phyloP scores from a whole-genome alignment of 2,113 vertebrate genomes.

The Oceanodroma tethys region DNA sequence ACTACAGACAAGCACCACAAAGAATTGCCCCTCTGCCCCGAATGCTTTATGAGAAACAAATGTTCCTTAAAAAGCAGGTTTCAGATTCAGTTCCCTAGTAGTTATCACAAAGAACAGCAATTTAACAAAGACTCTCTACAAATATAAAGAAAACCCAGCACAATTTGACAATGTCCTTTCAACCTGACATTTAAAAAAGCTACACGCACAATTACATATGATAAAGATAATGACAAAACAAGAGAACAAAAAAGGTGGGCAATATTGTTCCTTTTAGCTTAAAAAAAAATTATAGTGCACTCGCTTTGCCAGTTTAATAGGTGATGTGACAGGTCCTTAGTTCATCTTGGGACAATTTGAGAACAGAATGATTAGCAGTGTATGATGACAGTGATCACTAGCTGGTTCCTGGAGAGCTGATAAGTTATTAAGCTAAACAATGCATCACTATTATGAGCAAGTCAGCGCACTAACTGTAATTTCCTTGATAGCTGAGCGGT shows the following conservation, averaged over 20 bases:
- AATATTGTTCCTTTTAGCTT: not conserved
- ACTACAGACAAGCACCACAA: not conserved
- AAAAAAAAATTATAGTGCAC: not conserved
- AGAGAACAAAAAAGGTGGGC: not conserved
- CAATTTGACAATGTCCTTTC: not conserved
- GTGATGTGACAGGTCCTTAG: conserved; percentile 40
- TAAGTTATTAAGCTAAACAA: conserved; percentile 65
- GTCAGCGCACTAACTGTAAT: conserved; percentile 45
- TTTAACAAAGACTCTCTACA: not conserved
- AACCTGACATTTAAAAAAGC: not conserved
- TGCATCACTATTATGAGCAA: conserved; percentile 46
- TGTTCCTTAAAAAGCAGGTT: not conserved
- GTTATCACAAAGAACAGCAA: not conserved
- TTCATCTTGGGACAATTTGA: conserved; percentile 12
- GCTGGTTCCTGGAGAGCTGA: conserved; percentile 46
- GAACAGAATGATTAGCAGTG: conserved; percentile 45
- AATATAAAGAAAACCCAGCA: not conserved
- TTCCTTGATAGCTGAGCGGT: conserved; percentile 57
- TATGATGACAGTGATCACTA: conserved; percentile 42
- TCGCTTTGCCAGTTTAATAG: conserved; percentile 7
- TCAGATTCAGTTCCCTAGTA: not conserved
- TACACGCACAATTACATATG: not conserved
- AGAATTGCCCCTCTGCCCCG: not conserved
- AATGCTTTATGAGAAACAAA: not conserved
- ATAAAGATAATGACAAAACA: not conserved